Evolutionary conservation across 2,797 vertebrate genomes (phyloP).

Genomic region (Rhadinocentrus ornatus): DNA sequence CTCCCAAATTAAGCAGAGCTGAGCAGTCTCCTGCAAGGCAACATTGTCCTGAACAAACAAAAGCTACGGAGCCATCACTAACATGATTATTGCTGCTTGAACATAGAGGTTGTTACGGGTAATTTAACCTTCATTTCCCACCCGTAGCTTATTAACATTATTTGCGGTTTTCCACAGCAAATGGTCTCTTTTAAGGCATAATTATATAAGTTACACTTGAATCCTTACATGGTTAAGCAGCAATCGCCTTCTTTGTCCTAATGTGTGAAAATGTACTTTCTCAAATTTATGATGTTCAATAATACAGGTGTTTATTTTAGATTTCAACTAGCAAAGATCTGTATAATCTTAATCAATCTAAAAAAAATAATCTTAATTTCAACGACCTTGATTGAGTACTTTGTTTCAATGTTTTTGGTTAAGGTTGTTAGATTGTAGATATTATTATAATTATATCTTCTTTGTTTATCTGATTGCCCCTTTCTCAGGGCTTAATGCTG

Average conservation of each 20-base stretch:
- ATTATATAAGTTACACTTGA: not conserved
- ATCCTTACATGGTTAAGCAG: not conserved
- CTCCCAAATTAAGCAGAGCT: not conserved
- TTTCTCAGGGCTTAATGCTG: no score
- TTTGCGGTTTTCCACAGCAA: not conserved
- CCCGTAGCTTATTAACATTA: not conserved
- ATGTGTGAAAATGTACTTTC: not conserved
- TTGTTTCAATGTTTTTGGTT: not conserved
- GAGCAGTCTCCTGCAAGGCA: not conserved
- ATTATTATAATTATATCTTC: not conserved
- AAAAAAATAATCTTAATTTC: no score
- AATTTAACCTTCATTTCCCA: not conserved
- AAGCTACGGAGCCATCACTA: conserved; percentile 12
- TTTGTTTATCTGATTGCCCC: not conserved
- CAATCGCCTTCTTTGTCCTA: not conserved
- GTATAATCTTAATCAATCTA: not conserved
- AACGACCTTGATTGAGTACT: no score
- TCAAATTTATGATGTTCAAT: not conserved
- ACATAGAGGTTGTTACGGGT: not conserved
- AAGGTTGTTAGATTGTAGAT: not conserved
- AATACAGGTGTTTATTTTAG: not conserved
- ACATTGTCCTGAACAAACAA: conserved; percentile 25
- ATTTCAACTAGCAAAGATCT: not conserved
- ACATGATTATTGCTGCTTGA: conserved; percentile 10
- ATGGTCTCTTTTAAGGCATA: no score